These are phyloP conservation scores for Manis javanica DNA, from an alignment of 2,797 vertebrate genomes.

Conservation along the genomic window DNA sequence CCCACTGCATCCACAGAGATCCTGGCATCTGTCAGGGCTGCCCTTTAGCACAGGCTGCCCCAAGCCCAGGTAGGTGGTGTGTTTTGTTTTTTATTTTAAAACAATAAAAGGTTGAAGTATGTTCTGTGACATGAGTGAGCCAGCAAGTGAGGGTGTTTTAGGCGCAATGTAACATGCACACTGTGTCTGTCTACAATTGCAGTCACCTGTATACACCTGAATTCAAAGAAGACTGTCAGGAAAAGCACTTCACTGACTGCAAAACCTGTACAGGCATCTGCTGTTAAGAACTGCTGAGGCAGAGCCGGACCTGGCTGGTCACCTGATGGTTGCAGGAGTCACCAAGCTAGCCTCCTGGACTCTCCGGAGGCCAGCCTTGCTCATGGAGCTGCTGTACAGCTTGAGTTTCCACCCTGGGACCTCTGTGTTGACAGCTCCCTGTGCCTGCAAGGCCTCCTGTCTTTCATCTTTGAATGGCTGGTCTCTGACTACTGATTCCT, in stretches of 20 bases:
- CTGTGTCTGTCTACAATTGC: background rate
- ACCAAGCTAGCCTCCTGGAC: background rate
- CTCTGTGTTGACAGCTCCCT: background rate
- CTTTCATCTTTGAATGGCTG: background rate
- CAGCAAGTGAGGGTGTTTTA: background rate
- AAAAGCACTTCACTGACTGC: background rate
- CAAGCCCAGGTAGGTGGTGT: background rate
- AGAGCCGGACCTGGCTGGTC: background rate
- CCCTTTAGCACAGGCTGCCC: background rate
- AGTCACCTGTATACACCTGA: slow-evolving; percentile 60
- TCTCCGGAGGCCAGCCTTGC: background rate
- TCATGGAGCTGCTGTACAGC: accelerated
- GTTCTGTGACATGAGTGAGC: background rate
- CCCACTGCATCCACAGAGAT: background rate
- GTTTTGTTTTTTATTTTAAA: slow-evolving; percentile 28
- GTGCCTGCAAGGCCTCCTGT: background rate
- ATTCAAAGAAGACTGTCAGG: slow-evolving; percentile 18
- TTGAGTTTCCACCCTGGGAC: background rate
- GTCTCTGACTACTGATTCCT: background rate
- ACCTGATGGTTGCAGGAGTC: background rate
- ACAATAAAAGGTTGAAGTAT: background rate
- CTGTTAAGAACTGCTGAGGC: background rate
- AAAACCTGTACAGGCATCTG: background rate
- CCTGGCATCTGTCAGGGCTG: background rate
- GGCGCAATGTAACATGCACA: background rate